Base-by-base conservation (phyloP, 2,113 vertebrate species). In the Cacatua alba region DNA sequence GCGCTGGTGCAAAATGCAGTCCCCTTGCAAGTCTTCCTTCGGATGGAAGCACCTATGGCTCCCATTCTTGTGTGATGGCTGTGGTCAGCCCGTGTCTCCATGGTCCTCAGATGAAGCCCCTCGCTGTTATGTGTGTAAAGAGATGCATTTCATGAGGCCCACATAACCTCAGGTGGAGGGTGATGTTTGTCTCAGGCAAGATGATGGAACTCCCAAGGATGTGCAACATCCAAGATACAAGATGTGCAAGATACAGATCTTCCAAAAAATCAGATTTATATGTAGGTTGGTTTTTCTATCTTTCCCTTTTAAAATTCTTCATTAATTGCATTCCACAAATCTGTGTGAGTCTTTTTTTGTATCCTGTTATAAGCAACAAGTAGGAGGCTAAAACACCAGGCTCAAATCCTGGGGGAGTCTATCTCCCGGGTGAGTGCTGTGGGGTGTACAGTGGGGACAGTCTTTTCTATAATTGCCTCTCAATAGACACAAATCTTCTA, bases 251-350 rank as follows among this genome's bases (percentile, higher is more conserved):
- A 64, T 9, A 80, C 7, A 71, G n/a, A 71, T 82, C 35, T 86
- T 28, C 29, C 44, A 39, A 3, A n/a, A 86, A 92, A 64, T 51
- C 67, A 60, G 19, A 76, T 71, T 75, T 59, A 17, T 49, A 25
- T 3, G 2, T 46, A 6, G 15, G 8, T 3, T 44, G 5, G 3
- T 24, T 39, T 46, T n/a, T 51, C 59, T 28, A 13, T 41, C 2
- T 75, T 75, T 41, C 82, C 18, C 11, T 62, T 64, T 89, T 60
- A 17, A 89, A 69, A 77, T 33, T 77, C 14, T 55, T 57, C 25
- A 33, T 20, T 65, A 55, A 72, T 31, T 69, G 25, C 17, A 48
- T 64, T 93, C 25, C 13, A 91, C 9, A 43, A 69, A 65, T 43
- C 31, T 48, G 3, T 67, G 14, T 9, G 31, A 72, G 19, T 59